A percentile compares a stretch with the other conserved stretches of the same genome.
These are phyloP conservation scores for Prunella himalayana DNA, from an alignment of 2,113 vertebrate species.

Conservation along the genomic window DNA sequence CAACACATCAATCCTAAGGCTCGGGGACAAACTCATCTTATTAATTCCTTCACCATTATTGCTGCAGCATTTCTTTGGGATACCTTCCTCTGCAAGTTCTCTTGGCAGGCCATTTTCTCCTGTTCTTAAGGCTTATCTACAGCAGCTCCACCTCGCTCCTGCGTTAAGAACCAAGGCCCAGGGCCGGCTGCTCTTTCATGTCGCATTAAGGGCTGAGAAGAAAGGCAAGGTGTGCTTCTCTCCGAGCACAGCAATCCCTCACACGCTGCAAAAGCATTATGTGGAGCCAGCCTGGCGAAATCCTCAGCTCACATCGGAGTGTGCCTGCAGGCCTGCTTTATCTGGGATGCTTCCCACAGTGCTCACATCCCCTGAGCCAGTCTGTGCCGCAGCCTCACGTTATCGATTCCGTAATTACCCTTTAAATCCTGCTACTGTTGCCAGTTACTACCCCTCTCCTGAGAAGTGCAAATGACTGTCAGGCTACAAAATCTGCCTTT, in stretches of 20 bases:
- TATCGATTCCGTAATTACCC: conserved; percentile 43
- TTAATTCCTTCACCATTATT: background rate
- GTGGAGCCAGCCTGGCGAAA: background rate
- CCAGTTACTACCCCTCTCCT: conserved; percentile 6
- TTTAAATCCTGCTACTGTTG: conserved; percentile 21
- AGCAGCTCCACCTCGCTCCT: background rate
- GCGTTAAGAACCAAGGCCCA: background rate
- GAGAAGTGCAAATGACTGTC: conserved; percentile 42
- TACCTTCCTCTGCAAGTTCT: background rate
- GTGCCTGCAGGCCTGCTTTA: background rate
- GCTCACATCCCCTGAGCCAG: conserved; percentile 1
- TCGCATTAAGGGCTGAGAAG: background rate
- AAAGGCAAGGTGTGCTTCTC: background rate
- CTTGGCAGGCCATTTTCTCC: background rate
- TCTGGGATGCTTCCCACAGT: background rate
- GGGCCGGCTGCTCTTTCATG: background rate
- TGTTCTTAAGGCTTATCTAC: background rate
- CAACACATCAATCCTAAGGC: background rate
- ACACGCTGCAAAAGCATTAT: background rate
- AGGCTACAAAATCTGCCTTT: background rate
- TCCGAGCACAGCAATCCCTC: background rate
- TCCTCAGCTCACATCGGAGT: background rate
- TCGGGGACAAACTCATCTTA: background rate
- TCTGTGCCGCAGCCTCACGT: conserved; percentile 22
- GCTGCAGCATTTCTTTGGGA: background rate